Percentiles rank a stretch among this genome's conserved stretches.
Evolutionary conservation across 2,113 vertebrate genomes (phyloP).

Genomic region (Eulacestoma nigropectus): DNA sequence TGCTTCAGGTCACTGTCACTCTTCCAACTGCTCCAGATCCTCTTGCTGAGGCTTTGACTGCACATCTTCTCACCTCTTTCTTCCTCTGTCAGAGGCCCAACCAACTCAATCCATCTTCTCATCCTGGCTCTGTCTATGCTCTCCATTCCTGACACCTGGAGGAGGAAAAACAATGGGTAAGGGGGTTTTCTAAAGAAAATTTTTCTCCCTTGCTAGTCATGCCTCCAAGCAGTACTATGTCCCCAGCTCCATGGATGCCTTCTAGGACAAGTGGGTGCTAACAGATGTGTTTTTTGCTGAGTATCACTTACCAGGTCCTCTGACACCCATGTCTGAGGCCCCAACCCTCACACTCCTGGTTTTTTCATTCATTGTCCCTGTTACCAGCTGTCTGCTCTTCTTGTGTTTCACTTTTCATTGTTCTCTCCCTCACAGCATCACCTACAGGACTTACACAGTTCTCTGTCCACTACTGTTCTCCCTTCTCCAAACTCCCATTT

Average conservation of each 20-base stretch:
- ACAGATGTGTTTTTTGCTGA: background rate
- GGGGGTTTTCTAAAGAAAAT: rapidly evolving
- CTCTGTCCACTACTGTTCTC: background rate
- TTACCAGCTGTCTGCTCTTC: background rate
- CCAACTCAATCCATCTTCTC: background rate
- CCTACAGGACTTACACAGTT: background rate
- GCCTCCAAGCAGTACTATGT: background rate
- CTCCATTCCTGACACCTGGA: background rate
- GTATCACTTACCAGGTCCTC: background rate
- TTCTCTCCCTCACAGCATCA: background rate
- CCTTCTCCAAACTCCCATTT: background rate
- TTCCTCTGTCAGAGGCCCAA: background rate
- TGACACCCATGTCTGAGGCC: background rate
- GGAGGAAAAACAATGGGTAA: background rate
- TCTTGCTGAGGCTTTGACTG: background rate
- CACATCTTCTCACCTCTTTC: background rate
- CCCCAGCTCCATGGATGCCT: background rate
- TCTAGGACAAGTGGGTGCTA: background rate
- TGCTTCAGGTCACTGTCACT: background rate
- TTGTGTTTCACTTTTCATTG: background rate
- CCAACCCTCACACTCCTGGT: rapidly evolving
- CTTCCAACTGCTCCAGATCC: background rate
- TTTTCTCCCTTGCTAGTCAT: background rate
- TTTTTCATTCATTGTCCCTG: background rate
- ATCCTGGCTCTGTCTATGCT: background rate